Conservation (phyloP, 2,113 vertebrate genomes). For the Ictidomys tridecemlineatus region DNA sequence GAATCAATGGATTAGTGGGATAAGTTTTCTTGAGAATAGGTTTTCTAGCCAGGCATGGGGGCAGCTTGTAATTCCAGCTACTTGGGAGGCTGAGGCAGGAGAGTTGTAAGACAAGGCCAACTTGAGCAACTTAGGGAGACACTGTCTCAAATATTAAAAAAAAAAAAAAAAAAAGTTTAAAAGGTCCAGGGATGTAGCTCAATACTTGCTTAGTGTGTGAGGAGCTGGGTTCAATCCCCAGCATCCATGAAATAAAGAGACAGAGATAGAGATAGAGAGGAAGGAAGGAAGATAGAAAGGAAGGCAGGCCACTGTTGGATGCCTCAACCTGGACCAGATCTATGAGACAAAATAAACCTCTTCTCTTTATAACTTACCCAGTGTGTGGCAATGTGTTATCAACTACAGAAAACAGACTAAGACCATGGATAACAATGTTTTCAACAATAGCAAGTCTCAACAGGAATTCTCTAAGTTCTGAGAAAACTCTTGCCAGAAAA, state of each 20-base stretch:
- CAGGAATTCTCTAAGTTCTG: background rate
- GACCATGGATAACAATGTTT: background rate
- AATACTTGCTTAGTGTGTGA: background rate
- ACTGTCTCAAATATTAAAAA: too few relatives aligned
- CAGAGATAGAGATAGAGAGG: too few relatives aligned
- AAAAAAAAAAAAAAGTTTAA: too few relatives aligned
- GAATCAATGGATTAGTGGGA: background rate
- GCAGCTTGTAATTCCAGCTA: background rate
- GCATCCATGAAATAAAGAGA: too few relatives aligned
- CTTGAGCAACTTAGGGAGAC: background rate
- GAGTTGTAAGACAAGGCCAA: background rate
- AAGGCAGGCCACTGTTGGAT: background rate
- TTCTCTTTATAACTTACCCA: background rate
- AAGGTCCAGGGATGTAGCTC: background rate
- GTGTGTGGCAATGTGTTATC: background rate
- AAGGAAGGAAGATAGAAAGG: too few relatives aligned
- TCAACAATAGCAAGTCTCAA: background rate
- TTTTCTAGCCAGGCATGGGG: background rate
- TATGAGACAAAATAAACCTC: background rate
- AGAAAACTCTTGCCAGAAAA: background rate
- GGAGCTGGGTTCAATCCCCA: too few relatives aligned
- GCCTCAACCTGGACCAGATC: background rate
- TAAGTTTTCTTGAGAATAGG: background rate
- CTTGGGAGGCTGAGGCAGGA: background rate
- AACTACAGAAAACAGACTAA: background rate